Conservation (phyloP, 2,888 invertebrate genomes). For the Caenorhabditis macrosperma region DNA sequence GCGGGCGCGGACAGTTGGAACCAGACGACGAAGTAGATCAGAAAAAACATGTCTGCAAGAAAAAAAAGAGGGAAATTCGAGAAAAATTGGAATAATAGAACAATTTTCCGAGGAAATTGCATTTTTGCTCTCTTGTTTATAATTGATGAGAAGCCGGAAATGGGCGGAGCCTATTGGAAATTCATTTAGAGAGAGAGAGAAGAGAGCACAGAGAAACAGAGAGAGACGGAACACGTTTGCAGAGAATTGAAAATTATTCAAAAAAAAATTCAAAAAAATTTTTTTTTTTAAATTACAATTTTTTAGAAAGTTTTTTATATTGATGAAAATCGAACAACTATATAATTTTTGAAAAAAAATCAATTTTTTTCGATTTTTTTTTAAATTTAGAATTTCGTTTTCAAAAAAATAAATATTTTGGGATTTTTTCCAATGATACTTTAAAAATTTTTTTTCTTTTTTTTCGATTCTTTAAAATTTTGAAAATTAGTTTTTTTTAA, state of each 20-base stretch:
- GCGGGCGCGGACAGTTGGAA: background rate
- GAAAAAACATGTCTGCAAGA: constrained; percentile 26
- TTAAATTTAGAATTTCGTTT: background rate
- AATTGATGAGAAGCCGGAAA: constrained; percentile 1
- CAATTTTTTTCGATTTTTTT: background rate
- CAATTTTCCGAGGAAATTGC: background rate
- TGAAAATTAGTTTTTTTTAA: too few relatives aligned
- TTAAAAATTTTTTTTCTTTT: too few relatives aligned
- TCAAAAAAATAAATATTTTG: background rate
- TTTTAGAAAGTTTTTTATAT: too few relatives aligned
- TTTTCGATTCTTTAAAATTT: too few relatives aligned
- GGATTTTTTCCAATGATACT: background rate
- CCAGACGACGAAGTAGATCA: constrained; percentile 28
- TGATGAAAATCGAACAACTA: too few relatives aligned
- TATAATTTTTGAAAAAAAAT: background rate
- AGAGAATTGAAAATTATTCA: too few relatives aligned
- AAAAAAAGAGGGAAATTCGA: background rate
- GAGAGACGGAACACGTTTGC: too few relatives aligned
- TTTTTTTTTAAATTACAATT: too few relatives aligned
- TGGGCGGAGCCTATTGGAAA: background rate
- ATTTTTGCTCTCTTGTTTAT: too few relatives aligned
- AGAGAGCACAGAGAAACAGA: too few relatives aligned
- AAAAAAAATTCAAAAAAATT: too few relatives aligned
- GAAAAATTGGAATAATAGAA: background rate
- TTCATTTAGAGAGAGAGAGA: background rate